These are phyloP conservation scores for Pachyrhynchus sulphureomaculatus DNA, from an alignment of 1,140 invertebrate species.

Conservation along the genomic window DNA sequence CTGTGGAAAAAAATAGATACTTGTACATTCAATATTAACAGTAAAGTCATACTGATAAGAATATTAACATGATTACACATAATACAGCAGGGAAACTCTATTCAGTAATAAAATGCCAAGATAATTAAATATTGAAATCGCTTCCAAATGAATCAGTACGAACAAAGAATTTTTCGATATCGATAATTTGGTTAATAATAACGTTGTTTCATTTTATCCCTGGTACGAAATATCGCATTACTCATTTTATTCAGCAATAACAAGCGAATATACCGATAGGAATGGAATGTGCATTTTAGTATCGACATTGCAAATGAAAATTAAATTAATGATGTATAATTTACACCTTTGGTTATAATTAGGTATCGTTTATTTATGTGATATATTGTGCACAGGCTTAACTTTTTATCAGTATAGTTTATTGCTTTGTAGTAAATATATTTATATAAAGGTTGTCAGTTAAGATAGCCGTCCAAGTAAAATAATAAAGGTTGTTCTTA, in stretches of 20 bases:
- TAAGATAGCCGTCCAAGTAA: no score
- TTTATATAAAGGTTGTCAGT: no score
- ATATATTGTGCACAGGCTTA: no score
- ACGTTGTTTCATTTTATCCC: conserved; percentile 5
- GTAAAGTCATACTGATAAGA: neutral
- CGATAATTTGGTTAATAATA: conserved; percentile 6
- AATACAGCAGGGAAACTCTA: neutral
- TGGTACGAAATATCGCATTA: conserved; percentile 12
- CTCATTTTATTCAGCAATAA: conserved; percentile 10
- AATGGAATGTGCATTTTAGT: neutral
- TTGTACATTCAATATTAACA: neutral
- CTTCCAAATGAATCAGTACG: conserved; percentile 13
- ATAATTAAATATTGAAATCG: neutral
- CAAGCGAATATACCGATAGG: neutral
- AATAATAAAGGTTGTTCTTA: no score
- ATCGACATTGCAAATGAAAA: neutral
- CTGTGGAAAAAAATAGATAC: no score
- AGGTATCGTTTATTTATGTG: no score
- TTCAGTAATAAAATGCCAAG: neutral
- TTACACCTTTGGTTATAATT: no score
- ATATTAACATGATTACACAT: neutral
- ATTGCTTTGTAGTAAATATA: no score
- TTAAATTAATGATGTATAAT: no score
- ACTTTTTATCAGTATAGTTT: no score
- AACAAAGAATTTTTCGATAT: neutral